Percentiles rank a stretch among this genome's conserved stretches.
Evolutionary conservation across 2,888 invertebrate genomes (phyloP).

Genomic region (Galeruca laticollis): DNA sequence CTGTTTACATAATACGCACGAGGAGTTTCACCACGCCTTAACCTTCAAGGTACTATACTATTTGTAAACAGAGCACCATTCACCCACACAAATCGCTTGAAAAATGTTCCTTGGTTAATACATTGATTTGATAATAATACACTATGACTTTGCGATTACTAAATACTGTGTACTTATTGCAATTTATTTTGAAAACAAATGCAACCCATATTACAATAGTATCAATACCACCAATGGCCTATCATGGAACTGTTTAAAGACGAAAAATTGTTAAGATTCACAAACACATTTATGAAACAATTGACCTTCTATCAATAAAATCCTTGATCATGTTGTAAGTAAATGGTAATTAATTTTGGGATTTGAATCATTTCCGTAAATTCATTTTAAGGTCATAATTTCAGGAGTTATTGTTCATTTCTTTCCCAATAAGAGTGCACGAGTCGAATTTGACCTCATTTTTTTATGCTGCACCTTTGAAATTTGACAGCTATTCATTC

Average conservation of each 20-base stretch:
- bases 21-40: constrained; percentile 28
- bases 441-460: too few relatives aligned
- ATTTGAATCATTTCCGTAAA: not conserved
- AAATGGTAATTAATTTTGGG: not conserved
- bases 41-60: constrained; percentile 39
- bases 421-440: too few relatives aligned
- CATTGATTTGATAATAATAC: constrained; percentile 16
- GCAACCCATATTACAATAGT: not conserved
- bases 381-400: not conserved
- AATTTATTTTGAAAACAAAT: not conserved
- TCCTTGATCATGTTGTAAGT: not conserved
- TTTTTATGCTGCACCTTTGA: too few relatives aligned
- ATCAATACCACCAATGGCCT: not conserved
- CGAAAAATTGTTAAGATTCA: not conserved
- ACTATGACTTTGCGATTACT: not conserved
- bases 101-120: constrained; percentile 25
- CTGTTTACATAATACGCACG: constrained; percentile 20
- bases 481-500: too few relatives aligned
- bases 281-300: not conserved
- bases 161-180: not conserved
- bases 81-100: constrained; percentile 44
- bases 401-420: too few relatives aligned
- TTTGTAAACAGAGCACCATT: constrained; percentile 44
- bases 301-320: not conserved
- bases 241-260: not conserved